phyloP scores from a whole-genome alignment of 2,888 invertebrate species.

The Temnothorax ravouxi region DNA sequence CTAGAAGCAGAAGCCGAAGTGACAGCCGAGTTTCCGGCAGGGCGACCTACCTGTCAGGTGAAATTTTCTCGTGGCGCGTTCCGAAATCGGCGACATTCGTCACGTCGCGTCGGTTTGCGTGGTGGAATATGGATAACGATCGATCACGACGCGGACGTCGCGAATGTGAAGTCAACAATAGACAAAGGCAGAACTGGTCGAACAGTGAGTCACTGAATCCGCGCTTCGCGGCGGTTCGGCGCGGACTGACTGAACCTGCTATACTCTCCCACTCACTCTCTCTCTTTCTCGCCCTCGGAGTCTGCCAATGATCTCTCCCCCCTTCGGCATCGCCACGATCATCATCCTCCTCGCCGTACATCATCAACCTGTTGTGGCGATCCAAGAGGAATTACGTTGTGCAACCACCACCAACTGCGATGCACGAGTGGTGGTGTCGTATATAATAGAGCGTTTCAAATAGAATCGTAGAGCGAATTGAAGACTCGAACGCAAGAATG shows the following conservation, averaged over 20 bases:
- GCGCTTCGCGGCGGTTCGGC: conserved; percentile 29
- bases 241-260: conserved; percentile 58
- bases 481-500: conserved; percentile 11
- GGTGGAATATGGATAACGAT: neutral
- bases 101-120: neutral
- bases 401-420: conserved; percentile 7
- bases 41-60: conserved; percentile 23
- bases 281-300: conserved; percentile 16
- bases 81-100: conserved; percentile 16
- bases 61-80: neutral
- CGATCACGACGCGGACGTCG: neutral
- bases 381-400: conserved; percentile 18
- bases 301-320: neutral
- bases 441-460: conserved; percentile 12
- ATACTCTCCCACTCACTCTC: conserved; percentile 35
- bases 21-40: neutral
- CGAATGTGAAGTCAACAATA: neutral
- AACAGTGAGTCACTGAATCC: conserved; percentile 31
- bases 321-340: conserved; percentile 30
- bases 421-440: neutral
- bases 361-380: conserved; percentile 46
- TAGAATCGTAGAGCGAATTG: conserved; percentile 28
- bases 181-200: neutral
- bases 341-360: conserved; percentile 44
- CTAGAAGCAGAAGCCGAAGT: neutral